Evolutionary conservation across 1,140 invertebrate genomes (phyloP), one percentile per base, ranked within the genome.

Genomic region (Magallana gigas): DNA sequence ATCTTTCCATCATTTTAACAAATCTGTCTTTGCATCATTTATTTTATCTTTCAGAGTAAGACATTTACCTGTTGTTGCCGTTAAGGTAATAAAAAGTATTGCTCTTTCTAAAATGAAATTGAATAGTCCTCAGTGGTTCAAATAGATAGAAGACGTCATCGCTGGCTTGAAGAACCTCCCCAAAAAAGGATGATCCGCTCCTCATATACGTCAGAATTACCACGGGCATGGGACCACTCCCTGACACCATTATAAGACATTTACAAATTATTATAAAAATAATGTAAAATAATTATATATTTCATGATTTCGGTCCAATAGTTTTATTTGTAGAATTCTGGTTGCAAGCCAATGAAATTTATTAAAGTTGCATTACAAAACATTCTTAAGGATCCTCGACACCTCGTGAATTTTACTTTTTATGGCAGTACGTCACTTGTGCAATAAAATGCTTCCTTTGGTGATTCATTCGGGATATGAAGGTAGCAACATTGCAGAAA

Each of bases 121-220:
- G 68, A 57, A 83, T 62, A 12, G 87, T 58, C 12, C 64, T 56
- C 18, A 88, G 62, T 8, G 90, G 90, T 48, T 89, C 88, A 83
- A 90, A 89, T 18, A 89, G 85, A 83, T 90, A 89, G 71, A 87
- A 89, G 16, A 88, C 82, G 57, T 89, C 83, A 1, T 87, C 62
- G 82, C 85, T 85, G 7, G 83, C 59, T 18, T 87, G 84, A 16
- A 89, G 56, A 8, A 89, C 36, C 8, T 64, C 87, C 12, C 86
- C 84, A 6, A 85, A 85, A 29, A 90, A 90, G 2, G 90, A 89
- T 0, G 87, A 89, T 36, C 88, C 88, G 80, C 88, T 90, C 6
- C 90, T 64, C 57, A 89, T 87, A 58, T 89, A 90, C 76, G 90
- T 88, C 85, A 88, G 14, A 64, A 89, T 80, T 23, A 86, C 56